phyloP scores from a whole-genome alignment of 2,797 vertebrate species.

The Phalloptychus januarius region DNA sequence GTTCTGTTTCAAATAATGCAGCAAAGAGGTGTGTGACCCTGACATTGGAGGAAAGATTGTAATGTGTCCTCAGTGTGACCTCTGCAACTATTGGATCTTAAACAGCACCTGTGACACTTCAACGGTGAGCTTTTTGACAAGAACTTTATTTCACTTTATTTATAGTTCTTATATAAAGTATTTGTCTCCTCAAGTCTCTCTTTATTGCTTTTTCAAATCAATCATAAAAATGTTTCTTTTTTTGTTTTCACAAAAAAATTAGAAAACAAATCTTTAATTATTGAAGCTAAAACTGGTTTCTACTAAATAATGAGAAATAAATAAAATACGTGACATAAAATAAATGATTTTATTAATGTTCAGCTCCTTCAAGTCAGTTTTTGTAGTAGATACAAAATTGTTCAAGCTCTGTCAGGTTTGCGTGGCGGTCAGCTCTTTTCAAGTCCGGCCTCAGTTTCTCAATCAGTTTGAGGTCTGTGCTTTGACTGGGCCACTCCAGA shows the following conservation, averaged over 20 bases:
- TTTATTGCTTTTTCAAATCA: neutral
- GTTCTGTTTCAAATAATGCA: constrained; percentile 49
- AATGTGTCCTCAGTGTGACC: constrained; percentile 96
- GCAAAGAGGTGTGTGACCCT: constrained; percentile 93
- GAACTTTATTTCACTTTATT: neutral
- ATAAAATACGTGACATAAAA: no score
- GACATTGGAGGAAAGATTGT: constrained; percentile 87
- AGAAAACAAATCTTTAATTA: no score
- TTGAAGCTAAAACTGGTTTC: no score
- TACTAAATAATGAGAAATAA: neutral
- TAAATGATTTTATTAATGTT: no score
- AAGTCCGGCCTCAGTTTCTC: no score
- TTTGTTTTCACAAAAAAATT: no score
- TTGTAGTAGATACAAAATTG: no score
- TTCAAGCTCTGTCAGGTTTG: no score
- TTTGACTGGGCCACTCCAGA: no score
- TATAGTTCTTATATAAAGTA: neutral
- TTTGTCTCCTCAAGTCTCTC: neutral
- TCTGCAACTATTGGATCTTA: constrained; percentile 90
- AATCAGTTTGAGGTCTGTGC: no score
- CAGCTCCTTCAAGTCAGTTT: no score
- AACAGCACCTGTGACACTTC: constrained; percentile 92
- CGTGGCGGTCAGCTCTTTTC: no score
- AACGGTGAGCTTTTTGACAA: constrained; percentile 81
- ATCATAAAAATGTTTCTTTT: neutral